Base-by-base conservation (phyloP, 1,140 invertebrate genomes). In the Cataglyphis hispanica region DNA sequence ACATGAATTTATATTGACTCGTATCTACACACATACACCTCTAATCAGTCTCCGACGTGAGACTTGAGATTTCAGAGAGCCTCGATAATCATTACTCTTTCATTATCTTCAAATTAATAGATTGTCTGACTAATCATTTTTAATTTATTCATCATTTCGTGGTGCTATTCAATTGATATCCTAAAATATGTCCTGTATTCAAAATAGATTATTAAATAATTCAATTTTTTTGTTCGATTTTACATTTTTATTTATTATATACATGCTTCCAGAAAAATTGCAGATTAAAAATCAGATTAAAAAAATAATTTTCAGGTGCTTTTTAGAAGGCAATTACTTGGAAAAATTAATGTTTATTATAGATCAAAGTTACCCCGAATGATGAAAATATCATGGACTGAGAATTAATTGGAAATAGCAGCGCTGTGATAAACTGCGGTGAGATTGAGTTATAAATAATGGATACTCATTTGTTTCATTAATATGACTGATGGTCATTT, bases 1-100 rank as follows among this genome's bases (percentile, higher is more conserved):
- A 40, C 76, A 27, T 50, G 37, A 80, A 80, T 80, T 80, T 56
- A 67, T 67, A 78, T 78, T 67, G 40, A 77, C 40, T 78, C 34
- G 16, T 56, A 69, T 27, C 19, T 50, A 10, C n/a, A n/a, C n/a
- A n/a, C 7, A 16, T 1, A 43, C 11, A 50, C 13, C 5, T 19
- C 1, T 50, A 66, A 56, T 6, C 22, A 40, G 19, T 31, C 10
- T 25, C 25, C 22, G 7, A 2, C 8, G 1, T n/a, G 27, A 53
- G 46, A 31, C 2, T 31, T 3, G 2, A 31, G n/a, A 78, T 5
- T 7, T 22, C 6, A 19, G 16, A 67, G 4, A 34, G 16, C 11
- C 1, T 63, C 8, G 0, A 43, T 22, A 10, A 25, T 37, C 10
- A n/a, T 27, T 31, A 31, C 22, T 22, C 27, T 8, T 64, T 76